Conservation (phyloP, 2,888 invertebrate genomes). For the Chironomus riparius region DNA sequence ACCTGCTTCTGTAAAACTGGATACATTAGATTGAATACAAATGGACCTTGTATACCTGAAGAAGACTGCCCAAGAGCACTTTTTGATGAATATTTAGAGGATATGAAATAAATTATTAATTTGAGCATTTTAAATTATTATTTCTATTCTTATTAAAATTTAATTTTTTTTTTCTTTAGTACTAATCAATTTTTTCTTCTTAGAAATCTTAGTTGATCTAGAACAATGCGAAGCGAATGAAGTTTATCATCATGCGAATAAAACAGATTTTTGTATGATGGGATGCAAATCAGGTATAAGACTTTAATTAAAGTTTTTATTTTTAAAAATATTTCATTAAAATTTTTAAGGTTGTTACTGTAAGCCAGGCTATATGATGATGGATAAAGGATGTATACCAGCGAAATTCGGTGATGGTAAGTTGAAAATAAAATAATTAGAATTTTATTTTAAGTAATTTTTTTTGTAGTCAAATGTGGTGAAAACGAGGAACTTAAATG, state of each 20-base stretch:
- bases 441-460: neutral
- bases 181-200: neutral
- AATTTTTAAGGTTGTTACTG: neutral
- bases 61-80: neutral
- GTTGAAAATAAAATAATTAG: no score
- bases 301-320: no score
- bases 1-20: constrained; percentile 10
- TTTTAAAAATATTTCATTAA: no score
- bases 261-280: neutral
- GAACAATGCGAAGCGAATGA: neutral
- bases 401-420: neutral
- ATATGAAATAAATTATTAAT: no score
- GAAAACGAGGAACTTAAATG: neutral
- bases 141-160: neutral
- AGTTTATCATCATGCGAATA: neutral
- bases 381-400: neutral
- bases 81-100: no score
- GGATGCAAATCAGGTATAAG: neutral
- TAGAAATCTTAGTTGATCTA: neutral
- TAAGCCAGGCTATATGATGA: neutral
- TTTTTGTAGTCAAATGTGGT: neutral
- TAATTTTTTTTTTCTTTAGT: no score
- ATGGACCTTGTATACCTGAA: neutral
- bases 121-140: no score
- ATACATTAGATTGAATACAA: neutral